phyloP scores from a whole-genome alignment of 2,888 invertebrate genomes.

The Drosophila paracracens region DNA sequence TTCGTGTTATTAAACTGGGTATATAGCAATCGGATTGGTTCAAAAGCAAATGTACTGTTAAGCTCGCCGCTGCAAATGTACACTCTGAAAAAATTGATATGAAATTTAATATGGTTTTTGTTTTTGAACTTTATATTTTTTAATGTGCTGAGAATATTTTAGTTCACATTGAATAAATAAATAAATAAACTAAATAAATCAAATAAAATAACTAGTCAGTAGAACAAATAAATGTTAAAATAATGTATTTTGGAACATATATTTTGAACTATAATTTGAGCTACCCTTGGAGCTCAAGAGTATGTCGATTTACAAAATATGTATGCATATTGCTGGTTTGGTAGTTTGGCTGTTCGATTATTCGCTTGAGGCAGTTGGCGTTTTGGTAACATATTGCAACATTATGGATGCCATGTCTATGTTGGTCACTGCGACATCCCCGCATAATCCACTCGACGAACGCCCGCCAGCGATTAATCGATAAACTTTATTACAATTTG shows the following conservation, averaged over 20 bases:
- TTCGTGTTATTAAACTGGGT: no score
- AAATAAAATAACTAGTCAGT: neutral
- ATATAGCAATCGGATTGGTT: no score
- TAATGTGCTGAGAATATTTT: neutral
- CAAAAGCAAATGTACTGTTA: no score
- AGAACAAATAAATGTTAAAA: neutral
- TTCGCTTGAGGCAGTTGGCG: conserved; percentile 32
- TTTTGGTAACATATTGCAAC: conserved; percentile 64
- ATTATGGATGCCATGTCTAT: conserved; percentile 41
- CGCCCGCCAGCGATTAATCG: conserved; percentile 58
- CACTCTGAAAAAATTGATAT: no score
- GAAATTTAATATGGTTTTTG: neutral
- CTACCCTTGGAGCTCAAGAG: neutral
- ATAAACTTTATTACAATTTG: conserved; percentile 77
- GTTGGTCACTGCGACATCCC: conserved; percentile 17
- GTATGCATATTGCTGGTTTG: neutral
- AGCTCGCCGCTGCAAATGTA: no score
- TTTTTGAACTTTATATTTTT: neutral
- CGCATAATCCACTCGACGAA: neutral
- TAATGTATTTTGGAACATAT: neutral
- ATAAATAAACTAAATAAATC: neutral
- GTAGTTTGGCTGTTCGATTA: conserved; percentile 9
- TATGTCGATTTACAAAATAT: neutral
- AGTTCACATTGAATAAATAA: neutral
- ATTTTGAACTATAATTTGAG: no score